Conservation (phyloP, 1,140 invertebrate species). For the Leptopilina boulardi region DNA sequence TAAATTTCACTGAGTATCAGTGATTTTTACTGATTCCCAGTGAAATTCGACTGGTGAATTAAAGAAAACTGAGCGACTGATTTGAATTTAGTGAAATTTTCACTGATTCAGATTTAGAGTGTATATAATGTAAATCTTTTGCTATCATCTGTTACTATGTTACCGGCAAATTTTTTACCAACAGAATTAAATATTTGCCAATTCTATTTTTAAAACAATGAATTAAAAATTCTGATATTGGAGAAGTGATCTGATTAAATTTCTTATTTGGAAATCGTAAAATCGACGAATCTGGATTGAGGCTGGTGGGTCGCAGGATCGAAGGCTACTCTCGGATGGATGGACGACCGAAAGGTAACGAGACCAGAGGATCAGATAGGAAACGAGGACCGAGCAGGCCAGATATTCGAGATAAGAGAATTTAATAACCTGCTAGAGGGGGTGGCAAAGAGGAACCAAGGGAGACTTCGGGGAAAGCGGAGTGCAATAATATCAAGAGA, state of each 20-base stretch:
- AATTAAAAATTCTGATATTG: no score
- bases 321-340: slow-evolving; percentile 33
- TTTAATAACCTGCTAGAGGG: slow-evolving; percentile 75
- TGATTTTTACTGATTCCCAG: no score
- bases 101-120: no score
- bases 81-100: no score
- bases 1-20: no score
- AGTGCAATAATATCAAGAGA: slow-evolving; percentile 75
- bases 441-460: slow-evolving; percentile 43
- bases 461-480: slow-evolving; percentile 51
- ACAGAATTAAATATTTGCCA: no score
- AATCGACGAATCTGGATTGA: not conserved
- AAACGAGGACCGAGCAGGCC: slow-evolving; percentile 69
- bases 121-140: no score
- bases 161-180: no score
- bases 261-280: slow-evolving; percentile 2
- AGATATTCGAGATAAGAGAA: slow-evolving; percentile 74
- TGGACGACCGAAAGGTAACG: slow-evolving; percentile 64
- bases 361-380: slow-evolving; percentile 73
- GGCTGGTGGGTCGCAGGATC: slow-evolving; percentile 23
- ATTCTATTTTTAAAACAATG: no score
- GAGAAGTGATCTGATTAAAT: not conserved
- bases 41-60: no score
- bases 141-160: no score
- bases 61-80: no score